These are phyloP conservation scores for Neotoma lepida DNA, from an alignment of 2,113 vertebrate genomes.

Conservation along the genomic window DNA sequence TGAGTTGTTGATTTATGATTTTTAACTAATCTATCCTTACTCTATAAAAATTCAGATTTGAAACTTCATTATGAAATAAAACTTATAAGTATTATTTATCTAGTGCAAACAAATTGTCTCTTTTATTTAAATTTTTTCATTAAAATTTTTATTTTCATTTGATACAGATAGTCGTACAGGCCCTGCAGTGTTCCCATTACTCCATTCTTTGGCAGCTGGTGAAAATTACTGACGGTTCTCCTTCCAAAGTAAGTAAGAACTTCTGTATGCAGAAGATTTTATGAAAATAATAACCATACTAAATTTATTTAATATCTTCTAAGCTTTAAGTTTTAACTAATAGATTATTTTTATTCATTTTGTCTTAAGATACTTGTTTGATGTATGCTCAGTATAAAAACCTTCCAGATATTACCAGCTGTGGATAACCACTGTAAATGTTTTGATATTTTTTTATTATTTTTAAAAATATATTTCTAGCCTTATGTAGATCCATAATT, in stretches of 20 bases:
- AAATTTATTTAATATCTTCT: conserved; percentile 45
- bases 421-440: conserved; percentile 34
- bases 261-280: conserved; percentile 60
- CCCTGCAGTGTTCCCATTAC: conserved; percentile 99
- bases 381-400: not conserved
- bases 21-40: conserved; percentile 54
- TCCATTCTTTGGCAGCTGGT: conserved; percentile 99
- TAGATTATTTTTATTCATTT: conserved; percentile 20
- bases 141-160: conserved; percentile 69
- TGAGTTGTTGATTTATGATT: conserved; percentile 28
- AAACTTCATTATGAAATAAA: conserved; percentile 55
- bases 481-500: not conserved
- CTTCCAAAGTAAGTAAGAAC: conserved; percentile 92
- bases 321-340: not conserved
- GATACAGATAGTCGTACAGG: conserved; percentile 96
- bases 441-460: conserved; percentile 38
- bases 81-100: conserved; percentile 43
- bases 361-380: conserved; percentile 10
- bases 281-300: conserved; percentile 55
- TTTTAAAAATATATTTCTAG: conserved; percentile 20
- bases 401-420: not conserved
- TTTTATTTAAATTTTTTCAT: conserved; percentile 71
- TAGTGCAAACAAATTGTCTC: conserved; percentile 59
- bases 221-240: conserved; percentile 97
- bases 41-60: conserved; percentile 49